Conservation (phyloP, 1,140 invertebrate genomes). For the Drosophila serrata region DNA sequence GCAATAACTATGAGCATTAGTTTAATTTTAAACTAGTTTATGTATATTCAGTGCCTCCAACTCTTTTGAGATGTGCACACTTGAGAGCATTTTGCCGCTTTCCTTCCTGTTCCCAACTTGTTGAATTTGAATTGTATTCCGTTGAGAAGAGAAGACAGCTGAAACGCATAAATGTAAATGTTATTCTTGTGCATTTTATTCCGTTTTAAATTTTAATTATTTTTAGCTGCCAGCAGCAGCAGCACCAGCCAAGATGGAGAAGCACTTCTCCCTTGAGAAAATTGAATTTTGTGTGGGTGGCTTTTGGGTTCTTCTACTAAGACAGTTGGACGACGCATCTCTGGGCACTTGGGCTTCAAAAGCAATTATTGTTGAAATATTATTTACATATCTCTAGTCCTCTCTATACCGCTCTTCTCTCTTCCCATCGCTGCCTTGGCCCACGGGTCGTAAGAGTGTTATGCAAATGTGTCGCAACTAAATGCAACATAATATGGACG, state of each 20-base stretch:
- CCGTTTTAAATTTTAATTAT: slow-evolving; percentile 77
- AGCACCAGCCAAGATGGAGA: slow-evolving; percentile 1
- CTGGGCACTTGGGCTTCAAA: slow-evolving; percentile 63
- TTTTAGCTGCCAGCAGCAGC: slow-evolving; percentile 59
- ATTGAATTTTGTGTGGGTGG: slow-evolving; percentile 47
- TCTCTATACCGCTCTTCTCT: not conserved
- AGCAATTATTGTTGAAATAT: slow-evolving; percentile 77
- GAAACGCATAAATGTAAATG: slow-evolving; percentile 76
- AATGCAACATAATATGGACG: slow-evolving; percentile 66
- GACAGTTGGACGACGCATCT: slow-evolving; percentile 44
- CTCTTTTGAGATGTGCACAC: slow-evolving; percentile 50
- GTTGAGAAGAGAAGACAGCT: slow-evolving; percentile 28
- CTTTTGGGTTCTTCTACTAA: not conserved
- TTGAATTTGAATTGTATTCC: slow-evolving; percentile 71
- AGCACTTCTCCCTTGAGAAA: slow-evolving; percentile 48
- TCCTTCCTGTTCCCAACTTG: slow-evolving; percentile 57
- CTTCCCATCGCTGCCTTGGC: slow-evolving; percentile 8
- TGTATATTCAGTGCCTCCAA: slow-evolving; percentile 31
- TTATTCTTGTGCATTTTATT: slow-evolving; percentile 77
- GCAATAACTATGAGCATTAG: slow-evolving; percentile 72
- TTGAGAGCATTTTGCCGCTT: slow-evolving; percentile 46
- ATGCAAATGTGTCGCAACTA: slow-evolving; percentile 66
- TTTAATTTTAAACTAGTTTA: slow-evolving; percentile 76
- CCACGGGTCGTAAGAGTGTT: slow-evolving; percentile 69
- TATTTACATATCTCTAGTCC: slow-evolving; percentile 63